A percentile compares a stretch with the other conserved stretches of the same genome.
These are phyloP conservation scores for Threskiornis aethiopicus DNA, from an alignment of 2,797 vertebrate species.

Conservation along the genomic window DNA sequence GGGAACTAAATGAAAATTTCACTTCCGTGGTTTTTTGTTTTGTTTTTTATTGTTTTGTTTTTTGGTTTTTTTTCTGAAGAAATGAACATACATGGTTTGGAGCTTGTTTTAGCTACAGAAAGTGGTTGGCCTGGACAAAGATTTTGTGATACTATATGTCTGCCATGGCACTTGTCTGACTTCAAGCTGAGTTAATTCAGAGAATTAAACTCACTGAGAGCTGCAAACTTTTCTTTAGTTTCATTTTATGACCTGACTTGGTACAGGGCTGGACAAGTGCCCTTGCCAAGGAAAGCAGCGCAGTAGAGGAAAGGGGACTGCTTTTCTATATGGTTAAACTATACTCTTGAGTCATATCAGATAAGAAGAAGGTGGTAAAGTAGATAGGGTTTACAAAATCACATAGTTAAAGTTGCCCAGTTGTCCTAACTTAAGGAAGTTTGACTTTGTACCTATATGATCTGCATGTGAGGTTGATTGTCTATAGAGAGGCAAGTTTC, in stretches of 20 bases:
- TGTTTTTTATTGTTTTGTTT: too few species aligned
- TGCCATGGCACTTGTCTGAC: background rate
- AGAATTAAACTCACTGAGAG: background rate
- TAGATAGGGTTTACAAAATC: background rate
- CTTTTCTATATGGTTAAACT: background rate
- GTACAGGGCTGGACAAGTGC: background rate
- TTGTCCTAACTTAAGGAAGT: background rate
- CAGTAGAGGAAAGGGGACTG: background rate
- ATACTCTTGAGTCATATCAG: background rate
- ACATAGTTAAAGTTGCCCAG: background rate
- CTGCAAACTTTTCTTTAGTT: background rate
- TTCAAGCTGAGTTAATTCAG: background rate
- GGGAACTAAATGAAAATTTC: background rate
- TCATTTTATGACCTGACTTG: background rate
- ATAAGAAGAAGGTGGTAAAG: background rate
- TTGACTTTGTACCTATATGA: background rate
- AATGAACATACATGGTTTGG: background rate
- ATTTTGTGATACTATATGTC: background rate
- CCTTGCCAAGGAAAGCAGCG: background rate
- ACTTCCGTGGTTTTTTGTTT: background rate
- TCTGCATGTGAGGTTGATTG: background rate
- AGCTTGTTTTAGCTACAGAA: background rate
- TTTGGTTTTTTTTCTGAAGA: background rate
- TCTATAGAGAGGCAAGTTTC: background rate
- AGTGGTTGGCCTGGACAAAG: background rate